Evolutionary conservation across 2,888 invertebrate genomes (phyloP).

Genomic region (Ectemnius continuus): DNA sequence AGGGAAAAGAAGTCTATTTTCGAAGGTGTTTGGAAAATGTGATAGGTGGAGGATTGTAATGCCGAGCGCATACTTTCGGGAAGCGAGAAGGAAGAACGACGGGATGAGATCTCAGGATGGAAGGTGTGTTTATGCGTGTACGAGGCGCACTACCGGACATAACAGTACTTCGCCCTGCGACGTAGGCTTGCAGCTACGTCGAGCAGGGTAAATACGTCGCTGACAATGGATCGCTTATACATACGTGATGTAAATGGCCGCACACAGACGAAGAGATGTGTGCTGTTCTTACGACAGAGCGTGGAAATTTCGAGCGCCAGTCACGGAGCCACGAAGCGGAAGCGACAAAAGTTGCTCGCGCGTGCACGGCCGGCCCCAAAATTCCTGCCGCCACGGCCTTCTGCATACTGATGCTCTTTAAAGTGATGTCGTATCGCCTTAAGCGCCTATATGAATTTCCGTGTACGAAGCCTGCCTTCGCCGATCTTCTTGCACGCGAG

Average conservation of each 20-base stretch:
- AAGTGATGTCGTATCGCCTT: conserved; percentile 22
- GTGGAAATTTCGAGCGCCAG: conserved; percentile 40
- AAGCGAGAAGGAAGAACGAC: conserved; percentile 42
- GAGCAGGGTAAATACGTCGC: conserved; percentile 55
- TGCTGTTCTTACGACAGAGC: conserved; percentile 8
- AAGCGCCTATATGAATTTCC: conserved; percentile 32
- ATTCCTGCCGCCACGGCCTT: conserved; percentile 38
- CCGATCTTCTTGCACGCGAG: no score
- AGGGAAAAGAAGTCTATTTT: no score
- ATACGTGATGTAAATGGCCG: no score
- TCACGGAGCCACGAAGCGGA: no score
- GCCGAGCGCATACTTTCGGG: conserved; percentile 13
- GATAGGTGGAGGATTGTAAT: no score
- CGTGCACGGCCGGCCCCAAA: conserved; percentile 36
- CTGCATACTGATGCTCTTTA: conserved; percentile 54
- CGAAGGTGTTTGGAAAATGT: no score
- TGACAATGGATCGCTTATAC: conserved; percentile 55
- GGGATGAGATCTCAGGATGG: conserved; percentile 50
- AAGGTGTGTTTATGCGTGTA: conserved; percentile 34
- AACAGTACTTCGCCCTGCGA: conserved; percentile 57
- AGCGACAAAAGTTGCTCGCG: conserved; percentile 31
- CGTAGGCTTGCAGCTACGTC: conserved; percentile 29
- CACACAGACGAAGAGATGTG: no score
- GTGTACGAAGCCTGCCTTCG: neutral
- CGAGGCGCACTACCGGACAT: conserved; percentile 40